Evolutionary conservation across 2,797 vertebrate species (phyloP), one percentile per base, ranked within the genome.

Genomic region (Molossus molossus): DNA sequence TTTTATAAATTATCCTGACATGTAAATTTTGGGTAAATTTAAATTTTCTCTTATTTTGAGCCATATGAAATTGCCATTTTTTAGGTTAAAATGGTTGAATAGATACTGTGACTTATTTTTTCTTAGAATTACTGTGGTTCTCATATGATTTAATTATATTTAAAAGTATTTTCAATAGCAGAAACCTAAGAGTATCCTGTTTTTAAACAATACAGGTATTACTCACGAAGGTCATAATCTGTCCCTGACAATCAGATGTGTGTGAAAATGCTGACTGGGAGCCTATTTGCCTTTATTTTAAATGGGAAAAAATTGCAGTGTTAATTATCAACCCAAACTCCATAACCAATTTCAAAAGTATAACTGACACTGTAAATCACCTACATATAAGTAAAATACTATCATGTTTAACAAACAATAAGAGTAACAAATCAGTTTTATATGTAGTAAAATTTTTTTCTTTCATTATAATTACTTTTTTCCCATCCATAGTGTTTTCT

Each of bases 1-100:
- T 95, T 96, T 92, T 85, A 62, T 79, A 94, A 83, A 62, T 87
- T 95, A 67, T 75, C 12, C 72, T 83, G n/a, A 79, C 45, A 62
- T 85, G 67, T 92, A 75, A 92, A 57, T 94, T 88, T 86, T 27
- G 40, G n/a, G 50, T 93, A 13, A 85, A 69, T 53, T 90, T 87
- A 88, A 58, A 10, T 85, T 94, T 95, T 92, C 14, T 87, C 5
- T 62, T 92, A 83, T 10, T 25, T 87, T 84, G 45, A 87, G 33
- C 77, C n/a, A 6, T 64, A 40, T 73, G 81, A 95, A 75, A 81
- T 86, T 89, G 6, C 15, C 45, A 1, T 60, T 95, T 96, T 94
- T 83, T 33, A 83, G 7, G 23, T 88, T 77, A 72, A 21, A 29
- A 60, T 60, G 4, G 11, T 81, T 48, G 2, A 72, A 81, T 64